phyloP scores from a whole-genome alignment of 1,140 invertebrate species.

The Muscidifurax raptorellus region DNA sequence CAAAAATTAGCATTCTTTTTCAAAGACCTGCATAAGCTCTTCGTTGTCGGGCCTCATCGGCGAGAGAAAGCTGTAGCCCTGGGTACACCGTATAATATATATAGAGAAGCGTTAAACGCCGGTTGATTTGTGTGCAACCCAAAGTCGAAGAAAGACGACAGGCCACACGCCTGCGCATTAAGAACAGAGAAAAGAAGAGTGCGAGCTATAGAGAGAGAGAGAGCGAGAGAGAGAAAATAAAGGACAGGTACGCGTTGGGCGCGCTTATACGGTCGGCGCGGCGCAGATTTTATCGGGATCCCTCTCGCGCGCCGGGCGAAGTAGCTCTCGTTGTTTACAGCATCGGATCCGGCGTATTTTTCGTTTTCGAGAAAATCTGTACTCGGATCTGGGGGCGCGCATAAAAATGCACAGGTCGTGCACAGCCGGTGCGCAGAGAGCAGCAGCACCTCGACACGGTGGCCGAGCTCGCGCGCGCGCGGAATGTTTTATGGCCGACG shows the following conservation, averaged over 20 bases:
- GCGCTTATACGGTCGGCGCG: background rate
- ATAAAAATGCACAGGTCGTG: slow-evolving; percentile 74
- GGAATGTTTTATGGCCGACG: slow-evolving; percentile 60
- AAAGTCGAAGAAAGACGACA: background rate
- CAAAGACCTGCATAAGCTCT: background rate
- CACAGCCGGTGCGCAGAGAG: slow-evolving; percentile 61
- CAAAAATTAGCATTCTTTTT: slow-evolving; percentile 45
- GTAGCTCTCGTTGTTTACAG: slow-evolving; percentile 58
- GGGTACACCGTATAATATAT: background rate
- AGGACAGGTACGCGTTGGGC: background rate
- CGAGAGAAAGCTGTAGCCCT: background rate
- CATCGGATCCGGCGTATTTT: slow-evolving; percentile 61
- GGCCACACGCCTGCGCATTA: background rate
- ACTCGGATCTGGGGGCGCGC: slow-evolving; percentile 68
- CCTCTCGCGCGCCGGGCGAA: slow-evolving; percentile 1
- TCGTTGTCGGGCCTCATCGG: too few relatives aligned
- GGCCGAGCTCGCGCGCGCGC: background rate
- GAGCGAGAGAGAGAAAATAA: background rate
- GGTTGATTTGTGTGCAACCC: slow-evolving; percentile 17
- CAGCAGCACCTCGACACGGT: slow-evolving; percentile 11
- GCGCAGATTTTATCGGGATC: slow-evolving; percentile 40
- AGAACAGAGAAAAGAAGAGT: background rate
- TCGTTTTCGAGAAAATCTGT: slow-evolving; percentile 71
- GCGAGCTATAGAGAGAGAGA: background rate
- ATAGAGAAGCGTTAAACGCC: slow-evolving; percentile 8